Evolutionary conservation across 2,888 invertebrate genomes (phyloP).

Genomic region (Sphaerophoria taeniata): DNA sequence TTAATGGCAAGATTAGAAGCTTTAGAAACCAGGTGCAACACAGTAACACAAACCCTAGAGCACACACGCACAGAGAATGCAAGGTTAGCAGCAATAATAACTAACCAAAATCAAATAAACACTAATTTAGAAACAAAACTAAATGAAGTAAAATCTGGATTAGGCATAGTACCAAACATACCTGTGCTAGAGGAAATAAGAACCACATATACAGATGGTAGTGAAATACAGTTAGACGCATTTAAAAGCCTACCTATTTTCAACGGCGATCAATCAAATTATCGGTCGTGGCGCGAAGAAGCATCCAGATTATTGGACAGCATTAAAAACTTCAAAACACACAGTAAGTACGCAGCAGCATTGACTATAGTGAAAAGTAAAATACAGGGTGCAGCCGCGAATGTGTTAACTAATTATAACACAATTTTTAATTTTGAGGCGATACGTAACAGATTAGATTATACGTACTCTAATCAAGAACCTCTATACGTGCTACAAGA

Average conservation of each 20-base stretch:
- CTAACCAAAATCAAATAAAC: slow-evolving; percentile 8
- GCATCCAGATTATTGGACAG: slow-evolving; percentile 16
- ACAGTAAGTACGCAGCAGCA: too few species aligned
- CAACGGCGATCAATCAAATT: slow-evolving; percentile 22
- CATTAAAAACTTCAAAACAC: slow-evolving; percentile 11
- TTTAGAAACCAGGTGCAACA: slow-evolving; percentile 3
- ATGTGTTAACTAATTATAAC: too few species aligned
- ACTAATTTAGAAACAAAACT: too few species aligned
- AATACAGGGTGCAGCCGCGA: too few species aligned
- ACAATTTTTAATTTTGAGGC: too few species aligned
- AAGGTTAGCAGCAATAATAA: slow-evolving; percentile 11
- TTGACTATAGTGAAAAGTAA: too few species aligned
- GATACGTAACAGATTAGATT: too few species aligned
- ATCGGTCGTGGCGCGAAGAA: slow-evolving; percentile 13
- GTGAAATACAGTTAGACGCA: slow-evolving; percentile 21
- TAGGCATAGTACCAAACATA: too few species aligned
- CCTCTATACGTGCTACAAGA: too few species aligned
- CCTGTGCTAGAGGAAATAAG: too few species aligned
- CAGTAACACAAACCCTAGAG: slow-evolving; percentile 1
- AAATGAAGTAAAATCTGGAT: too few species aligned
- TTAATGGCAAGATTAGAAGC: neutral
- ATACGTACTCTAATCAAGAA: too few species aligned
- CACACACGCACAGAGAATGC: slow-evolving; percentile 14
- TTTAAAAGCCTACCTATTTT: slow-evolving; percentile 11
- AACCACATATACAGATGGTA: neutral